A percentile compares a stretch with the other conserved stretches of the same genome.
Conservation (phyloP, 2,797 vertebrate genomes). For the Enteromius mattozi region DNA sequence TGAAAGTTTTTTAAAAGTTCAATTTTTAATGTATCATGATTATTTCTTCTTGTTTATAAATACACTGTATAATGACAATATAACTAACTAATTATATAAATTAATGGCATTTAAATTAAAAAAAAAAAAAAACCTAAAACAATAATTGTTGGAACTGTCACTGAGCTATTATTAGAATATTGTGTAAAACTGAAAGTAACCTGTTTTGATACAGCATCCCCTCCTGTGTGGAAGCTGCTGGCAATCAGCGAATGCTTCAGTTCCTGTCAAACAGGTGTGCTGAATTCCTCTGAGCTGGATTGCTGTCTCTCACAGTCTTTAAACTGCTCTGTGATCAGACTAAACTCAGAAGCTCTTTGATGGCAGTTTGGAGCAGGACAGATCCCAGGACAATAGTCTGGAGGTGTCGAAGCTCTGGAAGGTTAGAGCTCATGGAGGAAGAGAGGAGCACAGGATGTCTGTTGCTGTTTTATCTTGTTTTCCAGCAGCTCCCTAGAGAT, state of each 20-base stretch:
- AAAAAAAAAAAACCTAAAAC: not conserved
- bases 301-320: conserved; percentile 16
- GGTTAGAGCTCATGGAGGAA: conserved; percentile 73
- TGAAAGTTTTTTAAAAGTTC: too few species aligned
- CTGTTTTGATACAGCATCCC: not conserved
- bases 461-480: conserved; percentile 70
- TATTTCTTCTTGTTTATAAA: not conserved
- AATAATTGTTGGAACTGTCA: not conserved
- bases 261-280: conserved; percentile 20
- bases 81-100: not conserved
- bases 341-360: conserved; percentile 69
- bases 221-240: not conserved
- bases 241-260: conserved; percentile 12
- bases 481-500: conserved; percentile 69
- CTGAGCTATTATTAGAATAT: not conserved
- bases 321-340: conserved; percentile 50
- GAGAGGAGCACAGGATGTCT: conserved; percentile 70
- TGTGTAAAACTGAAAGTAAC: not conserved
- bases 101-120: not conserved
- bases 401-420: conserved; percentile 71
- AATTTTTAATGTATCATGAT: too few species aligned
- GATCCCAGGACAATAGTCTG: conserved; percentile 50
- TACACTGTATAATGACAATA: not conserved
- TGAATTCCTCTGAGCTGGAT: conserved; percentile 37
- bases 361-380: conserved; percentile 42